These are phyloP conservation scores for Petrosia ficiformis DNA, from an alignment of 37 sponge, comb jelly and placozoan genomes.

Conservation along the genomic window DNA sequence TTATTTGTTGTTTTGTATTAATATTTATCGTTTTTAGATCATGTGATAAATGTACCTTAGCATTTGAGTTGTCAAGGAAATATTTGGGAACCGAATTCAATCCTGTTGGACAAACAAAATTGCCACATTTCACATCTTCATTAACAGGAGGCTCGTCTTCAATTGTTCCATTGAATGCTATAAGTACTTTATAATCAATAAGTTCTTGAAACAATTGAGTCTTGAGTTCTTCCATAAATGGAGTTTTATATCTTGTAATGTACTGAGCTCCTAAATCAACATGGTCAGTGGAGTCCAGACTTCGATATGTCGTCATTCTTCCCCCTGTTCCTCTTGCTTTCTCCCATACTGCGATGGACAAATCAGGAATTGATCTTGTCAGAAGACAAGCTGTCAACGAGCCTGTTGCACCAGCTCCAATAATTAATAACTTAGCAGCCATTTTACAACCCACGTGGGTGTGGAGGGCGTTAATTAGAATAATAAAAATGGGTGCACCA, in stretches of 20 bases:
- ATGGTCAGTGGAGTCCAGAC: constrained; percentile 8
- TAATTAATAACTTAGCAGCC: constrained; percentile 37
- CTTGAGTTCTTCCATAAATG: constrained; percentile 7
- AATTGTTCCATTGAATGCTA: constrained; percentile 38
- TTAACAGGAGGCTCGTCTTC: constrained; percentile 6
- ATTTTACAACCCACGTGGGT: too few species aligned
- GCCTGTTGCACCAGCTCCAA: constrained; percentile 60
- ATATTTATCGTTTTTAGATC: constrained; percentile 1
- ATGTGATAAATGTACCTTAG: not conserved
- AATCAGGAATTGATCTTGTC: not conserved
- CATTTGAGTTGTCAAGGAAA: constrained; percentile 34
- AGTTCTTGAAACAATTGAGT: constrained; percentile 30
- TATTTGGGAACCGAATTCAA: constrained; percentile 38
- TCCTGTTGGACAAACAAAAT: constrained; percentile 52
- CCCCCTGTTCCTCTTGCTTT: constrained; percentile 58
- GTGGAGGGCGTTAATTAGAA: too few species aligned
- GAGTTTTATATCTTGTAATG: constrained; percentile 14
- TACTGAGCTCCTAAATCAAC: constrained; percentile 78
- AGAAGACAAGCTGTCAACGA: constrained; percentile 40
- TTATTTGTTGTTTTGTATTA: not conserved
- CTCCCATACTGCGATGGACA: constrained; percentile 42
- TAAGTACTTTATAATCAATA: not conserved
- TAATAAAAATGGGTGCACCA: too few species aligned
- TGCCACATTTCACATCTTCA: not conserved
- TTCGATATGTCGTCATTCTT: constrained; percentile 46